A percentile compares a stretch with the other conserved stretches of the same genome.
phyloP scores from a whole-genome alignment of 2,113 vertebrate genomes.

The Corythoichthys haematopterus region DNA sequence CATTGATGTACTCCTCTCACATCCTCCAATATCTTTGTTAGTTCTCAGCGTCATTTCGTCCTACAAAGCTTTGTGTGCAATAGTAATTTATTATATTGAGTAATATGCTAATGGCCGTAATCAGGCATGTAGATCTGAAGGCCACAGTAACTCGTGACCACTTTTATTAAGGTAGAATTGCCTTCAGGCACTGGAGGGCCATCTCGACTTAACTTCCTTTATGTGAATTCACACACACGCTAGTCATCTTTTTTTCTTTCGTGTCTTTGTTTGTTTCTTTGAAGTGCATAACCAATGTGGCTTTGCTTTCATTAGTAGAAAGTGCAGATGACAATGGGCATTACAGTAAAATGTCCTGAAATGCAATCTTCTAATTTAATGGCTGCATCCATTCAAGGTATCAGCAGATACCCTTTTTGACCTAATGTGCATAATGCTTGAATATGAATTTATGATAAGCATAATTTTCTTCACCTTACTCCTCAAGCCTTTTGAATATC shows the following conservation, averaged over 20 bases:
- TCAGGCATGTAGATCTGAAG: conserved; percentile 32
- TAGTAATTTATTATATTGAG: conserved; percentile 36
- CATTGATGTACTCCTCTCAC: conserved; percentile 39
- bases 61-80: conserved; percentile 40
- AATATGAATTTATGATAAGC: background rate
- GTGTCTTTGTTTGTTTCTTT: background rate
- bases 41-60: background rate
- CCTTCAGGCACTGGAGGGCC: conserved; percentile 19
- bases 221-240: conserved; percentile 8
- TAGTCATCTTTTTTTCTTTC: conserved; percentile 7
- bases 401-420: background rate
- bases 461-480: background rate
- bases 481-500: background rate
- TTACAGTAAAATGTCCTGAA: background rate
- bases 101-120: conserved; percentile 56
- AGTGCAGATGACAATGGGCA: background rate
- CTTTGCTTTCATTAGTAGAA: conserved; percentile 2
- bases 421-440: background rate
- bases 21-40: conserved; percentile 14
- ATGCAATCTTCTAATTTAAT: conserved; percentile 1
- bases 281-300: background rate
- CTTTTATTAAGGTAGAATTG: conserved; percentile 25
- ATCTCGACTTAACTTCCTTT: conserved; percentile 28
- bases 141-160: background rate
- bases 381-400: too few species aligned